Conservation (phyloP, 2,888 invertebrate genomes). For the Ditula angustiorana region DNA sequence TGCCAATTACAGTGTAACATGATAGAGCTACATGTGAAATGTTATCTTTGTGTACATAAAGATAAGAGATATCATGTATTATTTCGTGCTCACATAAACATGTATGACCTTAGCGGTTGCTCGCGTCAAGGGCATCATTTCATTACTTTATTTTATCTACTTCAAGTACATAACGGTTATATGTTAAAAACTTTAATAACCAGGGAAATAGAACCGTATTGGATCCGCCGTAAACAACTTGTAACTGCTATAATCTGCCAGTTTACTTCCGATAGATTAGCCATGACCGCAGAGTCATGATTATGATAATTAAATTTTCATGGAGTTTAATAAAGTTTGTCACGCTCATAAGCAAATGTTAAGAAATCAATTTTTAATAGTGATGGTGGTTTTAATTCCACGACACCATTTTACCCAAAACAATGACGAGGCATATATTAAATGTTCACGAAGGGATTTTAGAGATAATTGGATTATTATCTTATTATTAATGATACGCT, state of each 20-base stretch:
- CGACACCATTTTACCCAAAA: neutral
- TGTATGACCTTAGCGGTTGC: constrained; percentile 55
- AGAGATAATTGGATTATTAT: neutral
- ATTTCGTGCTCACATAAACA: constrained; percentile 50
- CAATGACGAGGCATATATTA: constrained; percentile 6
- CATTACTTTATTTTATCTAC: constrained; percentile 33
- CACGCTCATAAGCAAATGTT: neutral
- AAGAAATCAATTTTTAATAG: neutral
- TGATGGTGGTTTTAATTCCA: neutral
- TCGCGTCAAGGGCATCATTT: constrained; percentile 51
- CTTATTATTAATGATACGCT: neutral
- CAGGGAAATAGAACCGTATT: neutral
- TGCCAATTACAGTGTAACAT: constrained; percentile 6
- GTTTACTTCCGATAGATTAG: constrained; percentile 10
- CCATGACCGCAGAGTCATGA: constrained; percentile 22
- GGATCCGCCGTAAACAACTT: neutral
- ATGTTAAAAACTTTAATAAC: constrained; percentile 4
- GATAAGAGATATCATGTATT: constrained; percentile 46
- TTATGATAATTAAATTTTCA: constrained; percentile 3
- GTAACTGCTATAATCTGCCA: neutral
- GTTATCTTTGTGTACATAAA: constrained; percentile 37
- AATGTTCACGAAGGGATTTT: neutral
- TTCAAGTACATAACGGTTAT: constrained; percentile 20
- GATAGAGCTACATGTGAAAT: constrained; percentile 21
- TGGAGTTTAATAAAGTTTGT: neutral